Base-by-base conservation (phyloP, 2,888 invertebrate species). In the Limnephilus marmoratus region DNA sequence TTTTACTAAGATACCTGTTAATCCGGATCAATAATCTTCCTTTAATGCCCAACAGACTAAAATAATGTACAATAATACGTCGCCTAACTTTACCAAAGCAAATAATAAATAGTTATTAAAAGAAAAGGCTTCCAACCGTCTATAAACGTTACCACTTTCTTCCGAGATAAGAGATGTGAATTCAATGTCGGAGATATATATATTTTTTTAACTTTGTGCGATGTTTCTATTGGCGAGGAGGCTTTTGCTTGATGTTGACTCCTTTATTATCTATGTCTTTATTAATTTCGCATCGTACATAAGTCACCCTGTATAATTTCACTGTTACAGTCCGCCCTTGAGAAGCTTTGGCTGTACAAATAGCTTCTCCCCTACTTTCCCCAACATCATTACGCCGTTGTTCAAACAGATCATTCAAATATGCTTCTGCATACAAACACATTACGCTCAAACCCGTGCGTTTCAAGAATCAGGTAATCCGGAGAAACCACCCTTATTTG, bases 361-460 rank as follows among this genome's bases (percentile, higher is more conserved):
- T 82, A 18, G 34, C 29, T 13, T 82, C 29, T 82, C 34, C 29
- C 15, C 13, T 68, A 68, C n/a, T 68, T 68, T 68, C 68, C 68
- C 68, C 68, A 68, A 68, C 45, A 45, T 45, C 29, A 45, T 86
- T 41, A 45, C 13, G 18, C 37, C 29, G 24, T 86, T 45, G 45
- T 87, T 87, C 87, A 29, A 87, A 49, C 87, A 53, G 68, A 68
- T 87, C 53, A 18, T 68, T 87, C 87, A 53, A 53, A 87, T 68
- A 13, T 31, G 15, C 68, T 31, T 68, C 68, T 68, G 53, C 87
- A n/a, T n/a, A 87, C 87, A 87, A 29, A 31, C 87, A 53, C 53
- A 87, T 68, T 68, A 85, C 41, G 41, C 45, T 68, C 68, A 68
- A 24, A 68, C n/a, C 68, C 68, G 24, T n/a, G 68, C 9, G 24